Base-by-base conservation (phyloP, 2,888 invertebrate species). In the Lasioglossum calceatum region DNA sequence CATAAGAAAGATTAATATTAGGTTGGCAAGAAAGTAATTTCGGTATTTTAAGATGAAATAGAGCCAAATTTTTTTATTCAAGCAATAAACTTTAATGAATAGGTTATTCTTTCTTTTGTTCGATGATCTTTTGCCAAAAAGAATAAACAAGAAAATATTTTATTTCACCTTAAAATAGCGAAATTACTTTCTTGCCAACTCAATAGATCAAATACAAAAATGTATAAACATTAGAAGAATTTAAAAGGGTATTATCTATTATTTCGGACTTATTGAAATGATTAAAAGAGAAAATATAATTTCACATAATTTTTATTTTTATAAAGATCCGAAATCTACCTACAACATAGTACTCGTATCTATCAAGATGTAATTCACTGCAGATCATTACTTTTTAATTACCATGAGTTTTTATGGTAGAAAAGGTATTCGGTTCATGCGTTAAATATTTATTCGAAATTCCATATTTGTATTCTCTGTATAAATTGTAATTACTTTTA, bases 371-470 rank as follows among this genome's bases (percentile, higher is more conserved):
- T 12, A n/a, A 58, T 12, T n/a, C 58, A 0, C 8, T n/a, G 10
- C 10, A n/a, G 10, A n/a, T 12, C n/a, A 54, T 54, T 58, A 58
- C n/a, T n/a, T 58, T 44, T 58, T 58, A 58, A 58, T 58, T 10
- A 12, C n/a, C n/a, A n/a, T 23, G 58, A 58, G 12, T 58, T 58
- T 58, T 12, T 58, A 58, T 58, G 58, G 58, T 58, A 58, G 58
- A 58, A 58, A 58, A n/a, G 58, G 1, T 58, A 58, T 58, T 58
- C 58, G 58, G 58, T n/a, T 58, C n/a, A 4, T 23, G 58, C 23
- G 58, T 58, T 58, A 58, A 58, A 58, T 58, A 58, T 58, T 58
- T n/a, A 58, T 58, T 58, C n/a, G 58, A 58, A 58, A 58, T 58
- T 58, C n/a, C n/a, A n/a, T n/a, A 58, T 58, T 58, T 4, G 58